Conservation (phyloP, 2,888 invertebrate genomes). For the Cancer borealis region DNA sequence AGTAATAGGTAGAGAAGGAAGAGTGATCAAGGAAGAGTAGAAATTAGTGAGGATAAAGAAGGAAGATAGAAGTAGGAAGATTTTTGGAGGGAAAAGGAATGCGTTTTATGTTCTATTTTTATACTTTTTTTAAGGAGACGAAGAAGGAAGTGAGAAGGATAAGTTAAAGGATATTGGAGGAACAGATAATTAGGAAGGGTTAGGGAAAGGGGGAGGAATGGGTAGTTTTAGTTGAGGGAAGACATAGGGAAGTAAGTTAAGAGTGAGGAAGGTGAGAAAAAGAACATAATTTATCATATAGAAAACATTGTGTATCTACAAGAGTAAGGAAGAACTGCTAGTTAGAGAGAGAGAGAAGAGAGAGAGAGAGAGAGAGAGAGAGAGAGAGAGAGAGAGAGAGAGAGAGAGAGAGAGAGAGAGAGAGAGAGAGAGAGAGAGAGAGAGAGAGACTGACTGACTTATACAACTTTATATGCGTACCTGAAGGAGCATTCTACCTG, state of each 20-base stretch:
- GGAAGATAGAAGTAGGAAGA: neutral
- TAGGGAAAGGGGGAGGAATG: neutral
- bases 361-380: neutral
- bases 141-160: neutral
- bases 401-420: neutral
- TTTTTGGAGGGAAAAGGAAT: neutral
- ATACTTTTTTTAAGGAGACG: neutral
- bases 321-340: no score
- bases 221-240: neutral
- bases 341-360: neutral
- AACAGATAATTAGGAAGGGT: no score
- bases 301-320: no score
- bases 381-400: neutral
- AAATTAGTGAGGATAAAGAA: neutral
- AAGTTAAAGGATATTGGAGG: neutral
- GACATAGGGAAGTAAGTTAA: neutral
- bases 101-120: neutral
- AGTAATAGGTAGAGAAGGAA: neutral
- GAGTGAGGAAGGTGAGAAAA: no score
- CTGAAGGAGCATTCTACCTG: neutral
- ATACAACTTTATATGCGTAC: neutral
- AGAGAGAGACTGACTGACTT: neutral
- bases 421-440: neutral
- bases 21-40: neutral
- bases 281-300: no score